Percentiles rank a stretch among this genome's conserved stretches.
phyloP scores from a whole-genome alignment of 1,140 invertebrate genomes.

The Atopsyche davidsoni region DNA sequence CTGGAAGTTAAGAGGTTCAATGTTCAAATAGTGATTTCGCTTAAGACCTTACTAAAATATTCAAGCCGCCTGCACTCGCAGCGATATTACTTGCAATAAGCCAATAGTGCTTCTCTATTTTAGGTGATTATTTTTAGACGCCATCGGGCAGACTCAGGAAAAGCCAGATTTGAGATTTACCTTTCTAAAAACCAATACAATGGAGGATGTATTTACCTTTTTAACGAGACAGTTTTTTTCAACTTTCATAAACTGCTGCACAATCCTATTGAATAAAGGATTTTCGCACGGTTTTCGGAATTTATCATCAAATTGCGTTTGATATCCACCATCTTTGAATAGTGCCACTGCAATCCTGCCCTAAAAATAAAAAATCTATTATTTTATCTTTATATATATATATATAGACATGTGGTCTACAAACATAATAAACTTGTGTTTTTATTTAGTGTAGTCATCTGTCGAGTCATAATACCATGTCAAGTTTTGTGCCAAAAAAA shows the following conservation, averaged over 20 bases:
- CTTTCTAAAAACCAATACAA: no score
- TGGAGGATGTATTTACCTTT: constrained; percentile 14
- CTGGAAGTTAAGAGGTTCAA: no score
- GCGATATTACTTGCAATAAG: no score
- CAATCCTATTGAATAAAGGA: not conserved
- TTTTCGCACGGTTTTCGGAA: constrained; percentile 3
- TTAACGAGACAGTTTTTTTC: constrained; percentile 12
- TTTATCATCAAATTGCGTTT: constrained; percentile 6
- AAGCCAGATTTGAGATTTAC: no score
- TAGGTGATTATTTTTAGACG: no score
- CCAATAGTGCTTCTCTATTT: no score
- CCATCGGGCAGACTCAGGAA: no score
- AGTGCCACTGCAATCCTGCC: constrained; percentile 1
- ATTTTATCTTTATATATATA: not conserved
- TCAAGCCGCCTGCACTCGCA: no score
- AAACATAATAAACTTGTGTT: no score
- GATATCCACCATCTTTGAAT: constrained; percentile 16
- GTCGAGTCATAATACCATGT: not conserved
- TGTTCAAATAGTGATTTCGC: no score
- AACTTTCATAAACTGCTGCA: constrained; percentile 1
- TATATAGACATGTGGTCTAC: not conserved
- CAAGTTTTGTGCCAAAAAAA: not conserved
- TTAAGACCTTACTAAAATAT: no score
- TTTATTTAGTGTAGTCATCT: no score
- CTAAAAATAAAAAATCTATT: not conserved